phyloP scores from a whole-genome alignment of 2,797 vertebrate species.

The Sebastes nivosus region DNA sequence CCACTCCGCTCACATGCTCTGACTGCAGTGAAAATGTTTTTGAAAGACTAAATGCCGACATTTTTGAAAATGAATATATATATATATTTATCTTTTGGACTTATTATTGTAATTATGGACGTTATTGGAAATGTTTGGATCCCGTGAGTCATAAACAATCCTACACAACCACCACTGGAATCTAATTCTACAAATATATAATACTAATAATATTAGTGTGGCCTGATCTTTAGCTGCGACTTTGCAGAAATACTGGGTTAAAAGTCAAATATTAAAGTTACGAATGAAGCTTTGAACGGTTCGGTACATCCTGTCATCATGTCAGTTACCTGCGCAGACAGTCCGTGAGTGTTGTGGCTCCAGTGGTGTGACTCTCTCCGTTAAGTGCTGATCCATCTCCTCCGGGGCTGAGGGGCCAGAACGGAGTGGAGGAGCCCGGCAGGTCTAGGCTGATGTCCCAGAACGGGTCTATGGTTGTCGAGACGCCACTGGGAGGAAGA shows the following conservation, averaged over 20 bases:
- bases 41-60: too few species aligned
- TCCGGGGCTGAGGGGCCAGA: slow-evolving; percentile 96
- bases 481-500: slow-evolving; percentile 87
- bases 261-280: too few species aligned
- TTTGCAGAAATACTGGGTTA: too few species aligned
- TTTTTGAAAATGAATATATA: too few species aligned
- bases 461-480: slow-evolving; percentile 97
- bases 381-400: slow-evolving; percentile 90
- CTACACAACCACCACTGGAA: too few species aligned
- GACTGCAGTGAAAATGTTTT: too few species aligned
- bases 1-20: too few species aligned
- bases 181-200: too few species aligned
- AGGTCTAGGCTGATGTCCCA: slow-evolving; percentile 99
- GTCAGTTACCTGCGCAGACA: slow-evolving; percentile 90
- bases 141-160: accelerated
- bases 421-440: slow-evolving; percentile 95
- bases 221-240: too few species aligned
- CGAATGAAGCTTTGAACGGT: neutral
- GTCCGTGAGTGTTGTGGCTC: slow-evolving; percentile 95
- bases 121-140: too few species aligned
- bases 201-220: too few species aligned
- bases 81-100: too few species aligned
- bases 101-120: accelerated
- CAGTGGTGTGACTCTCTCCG: slow-evolving; percentile 90
- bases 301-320: neutral